Evolutionary conservation across 2,888 invertebrate species (phyloP), one percentile per base, ranked within the genome.

Genomic region (Nowickia ferox): DNA sequence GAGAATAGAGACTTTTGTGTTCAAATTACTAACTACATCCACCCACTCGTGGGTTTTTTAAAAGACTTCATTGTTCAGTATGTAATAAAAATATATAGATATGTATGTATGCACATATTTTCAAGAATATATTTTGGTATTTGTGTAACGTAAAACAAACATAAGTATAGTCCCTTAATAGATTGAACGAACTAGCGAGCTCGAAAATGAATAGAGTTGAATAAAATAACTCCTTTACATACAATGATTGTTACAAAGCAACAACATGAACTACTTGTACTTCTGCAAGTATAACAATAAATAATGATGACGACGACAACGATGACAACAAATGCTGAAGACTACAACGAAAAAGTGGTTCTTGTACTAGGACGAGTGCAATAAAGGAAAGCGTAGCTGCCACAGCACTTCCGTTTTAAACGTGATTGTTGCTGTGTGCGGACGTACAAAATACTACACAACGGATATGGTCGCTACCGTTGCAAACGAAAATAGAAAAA

Each of bases 381-480:
- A 85, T 74, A 84, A 75, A 85, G 84, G 80, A 85, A 87, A 84
- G 53, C 80, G 84, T 81, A 61, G 78, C 85, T 87, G 87, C 81
- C 81, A 81, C 65, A 84, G 78, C 48, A 72, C 80, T 85, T 87
- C 87, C 87, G 87, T 79, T 81, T 13, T 71, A 42, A 80, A 84
- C 77, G 83, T 85, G 85, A 83, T 84, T 79, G 80, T 80, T 83
- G 83, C 74, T 80, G 69, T 85, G 87, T 71, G 75, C 84, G 79
- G 75, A 79, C 68, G 69, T 79, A 55, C 68, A 84, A 84, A 74
- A 77, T 59, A 66, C 84, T 74, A 74, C 78, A 78, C 74, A 78
- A 79, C 84, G 84, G 75, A 84, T 75, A 84, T 75, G 79, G 84
- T 84, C 79, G 79, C 84, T 75, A 69, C 63, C 69, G 74, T 55